A percentile compares a stretch with the other conserved stretches of the same genome.
These are phyloP conservation scores for Trichopoda pennipes DNA, from an alignment of 2,888 invertebrate species.

Conservation along the genomic window DNA sequence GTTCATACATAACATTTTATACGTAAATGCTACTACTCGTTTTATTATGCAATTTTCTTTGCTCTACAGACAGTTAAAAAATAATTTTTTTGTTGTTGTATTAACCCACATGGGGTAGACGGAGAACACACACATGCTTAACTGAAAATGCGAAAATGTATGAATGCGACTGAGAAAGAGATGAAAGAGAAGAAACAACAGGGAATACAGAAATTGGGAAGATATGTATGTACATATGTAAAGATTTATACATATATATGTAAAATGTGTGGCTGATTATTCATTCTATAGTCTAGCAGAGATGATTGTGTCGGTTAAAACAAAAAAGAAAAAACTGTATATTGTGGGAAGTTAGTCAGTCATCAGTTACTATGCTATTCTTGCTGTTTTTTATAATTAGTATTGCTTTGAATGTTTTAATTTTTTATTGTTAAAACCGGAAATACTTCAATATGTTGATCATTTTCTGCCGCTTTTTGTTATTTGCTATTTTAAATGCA, in stretches of 20 bases:
- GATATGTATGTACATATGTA: too few species aligned
- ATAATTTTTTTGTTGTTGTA: neutral
- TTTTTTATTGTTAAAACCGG: slow-evolving; percentile 54
- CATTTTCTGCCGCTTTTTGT: neutral
- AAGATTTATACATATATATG: neutral
- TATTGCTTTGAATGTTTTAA: slow-evolving; percentile 19
- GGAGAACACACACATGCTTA: neutral
- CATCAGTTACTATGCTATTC: slow-evolving; percentile 24
- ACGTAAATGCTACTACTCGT: neutral
- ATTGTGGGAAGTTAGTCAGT: slow-evolving; percentile 32
- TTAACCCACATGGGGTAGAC: neutral
- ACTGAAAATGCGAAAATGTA: slow-evolving; percentile 8
- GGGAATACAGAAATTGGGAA: neutral
- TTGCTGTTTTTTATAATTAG: slow-evolving; percentile 18
- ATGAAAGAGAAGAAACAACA: neutral
- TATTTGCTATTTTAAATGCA: neutral
- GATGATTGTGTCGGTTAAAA: slow-evolving; percentile 29
- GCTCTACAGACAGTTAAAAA: slow-evolving; percentile 33
- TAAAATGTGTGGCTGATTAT: slow-evolving; percentile 34
- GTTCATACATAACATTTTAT: slow-evolving; percentile 12
- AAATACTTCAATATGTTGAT: slow-evolving; percentile 55
- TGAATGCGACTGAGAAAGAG: neutral
- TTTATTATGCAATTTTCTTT: slow-evolving; percentile 59
- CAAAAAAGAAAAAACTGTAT: slow-evolving; percentile 17
- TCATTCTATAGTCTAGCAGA: slow-evolving; percentile 5